Percentiles rank a stretch among this genome's conserved stretches.
Conservation (phyloP, 1,140 invertebrate species). For the Sitophilus oryzae region DNA sequence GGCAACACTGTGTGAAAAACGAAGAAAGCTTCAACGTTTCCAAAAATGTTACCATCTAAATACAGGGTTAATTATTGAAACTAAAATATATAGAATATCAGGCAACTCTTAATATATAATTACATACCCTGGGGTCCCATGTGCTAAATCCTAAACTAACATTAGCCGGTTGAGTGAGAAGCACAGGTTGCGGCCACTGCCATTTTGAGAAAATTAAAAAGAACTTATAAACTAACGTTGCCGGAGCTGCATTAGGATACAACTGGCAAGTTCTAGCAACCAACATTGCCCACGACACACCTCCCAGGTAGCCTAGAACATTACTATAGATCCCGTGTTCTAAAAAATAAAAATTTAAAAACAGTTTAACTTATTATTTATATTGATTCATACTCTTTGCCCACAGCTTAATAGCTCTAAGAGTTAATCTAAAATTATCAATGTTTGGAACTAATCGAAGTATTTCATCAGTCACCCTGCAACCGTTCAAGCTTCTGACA, state of each 20-base stretch:
- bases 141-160: conserved; percentile 86
- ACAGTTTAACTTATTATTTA: background rate
- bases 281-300: conserved; percentile 99
- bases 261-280: conserved; percentile 97
- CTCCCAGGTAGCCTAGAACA: conserved; percentile 94
- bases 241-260: conserved; percentile 93
- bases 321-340: conserved; percentile 97
- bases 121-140: conserved; percentile 85
- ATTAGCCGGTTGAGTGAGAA: conserved; percentile 86
- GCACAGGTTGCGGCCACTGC: conserved; percentile 97
- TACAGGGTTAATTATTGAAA: background rate
- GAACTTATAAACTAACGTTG: conserved; percentile 95
- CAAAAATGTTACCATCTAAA: background rate
- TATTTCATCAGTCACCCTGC: conserved; percentile 97
- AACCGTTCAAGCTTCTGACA: conserved; percentile 95
- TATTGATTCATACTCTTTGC: conserved; percentile 78
- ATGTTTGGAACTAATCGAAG: conserved; percentile 91
- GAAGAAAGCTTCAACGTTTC: background rate
- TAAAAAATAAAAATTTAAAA: conserved; percentile 45
- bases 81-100: background rate
- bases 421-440: conserved; percentile 86
- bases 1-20: background rate
- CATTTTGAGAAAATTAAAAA: conserved; percentile 96
- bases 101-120: background rate
- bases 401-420: conserved; percentile 97